Percentiles rank a stretch among this genome's conserved stretches.
These are phyloP conservation scores for Drosophila acutilabella DNA, from an alignment of 2,888 invertebrate genomes.

Conservation along the genomic window DNA sequence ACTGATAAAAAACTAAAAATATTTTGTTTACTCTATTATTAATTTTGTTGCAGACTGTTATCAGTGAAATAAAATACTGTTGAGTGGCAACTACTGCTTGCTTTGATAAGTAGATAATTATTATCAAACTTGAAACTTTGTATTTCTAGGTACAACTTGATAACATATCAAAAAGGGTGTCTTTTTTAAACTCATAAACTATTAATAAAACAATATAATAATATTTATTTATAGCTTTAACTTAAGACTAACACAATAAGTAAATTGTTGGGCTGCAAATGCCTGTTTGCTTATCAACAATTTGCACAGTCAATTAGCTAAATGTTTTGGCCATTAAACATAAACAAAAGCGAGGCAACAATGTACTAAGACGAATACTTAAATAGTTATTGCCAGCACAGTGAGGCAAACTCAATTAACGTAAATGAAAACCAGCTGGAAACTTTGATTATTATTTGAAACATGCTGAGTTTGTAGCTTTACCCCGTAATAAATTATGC, in stretches of 20 bases:
- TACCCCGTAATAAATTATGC: not conserved
- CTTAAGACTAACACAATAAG: conserved; percentile 4
- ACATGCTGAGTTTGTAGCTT: conserved; percentile 7
- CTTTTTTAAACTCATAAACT: not conserved
- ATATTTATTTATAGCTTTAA: not conserved
- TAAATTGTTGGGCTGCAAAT: conserved; percentile 4
- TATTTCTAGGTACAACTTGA: too few relatives aligned
- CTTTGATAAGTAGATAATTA: too few relatives aligned
- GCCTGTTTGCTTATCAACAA: not conserved
- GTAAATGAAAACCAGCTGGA: conserved; percentile 10
- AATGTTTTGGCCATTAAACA: not conserved
- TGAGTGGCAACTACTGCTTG: too few relatives aligned
- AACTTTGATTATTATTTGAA: conserved; percentile 3
- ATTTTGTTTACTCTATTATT: too few relatives aligned
- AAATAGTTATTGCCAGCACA: not conserved
- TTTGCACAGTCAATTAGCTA: not conserved
- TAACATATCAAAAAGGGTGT: not conserved
- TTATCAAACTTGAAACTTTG: too few relatives aligned
- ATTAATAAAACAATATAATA: not conserved
- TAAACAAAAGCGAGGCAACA: not conserved
- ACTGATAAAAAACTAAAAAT: too few relatives aligned
- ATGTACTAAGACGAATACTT: not conserved
- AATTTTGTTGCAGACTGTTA: too few relatives aligned
- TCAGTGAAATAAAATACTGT: too few relatives aligned
- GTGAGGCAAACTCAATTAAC: conserved; percentile 1